A percentile compares a stretch with the other conserved stretches of the same genome.
These are phyloP conservation scores for Mastomys coucha DNA, from an alignment of 2,113 vertebrate genomes.

Conservation along the genomic window DNA sequence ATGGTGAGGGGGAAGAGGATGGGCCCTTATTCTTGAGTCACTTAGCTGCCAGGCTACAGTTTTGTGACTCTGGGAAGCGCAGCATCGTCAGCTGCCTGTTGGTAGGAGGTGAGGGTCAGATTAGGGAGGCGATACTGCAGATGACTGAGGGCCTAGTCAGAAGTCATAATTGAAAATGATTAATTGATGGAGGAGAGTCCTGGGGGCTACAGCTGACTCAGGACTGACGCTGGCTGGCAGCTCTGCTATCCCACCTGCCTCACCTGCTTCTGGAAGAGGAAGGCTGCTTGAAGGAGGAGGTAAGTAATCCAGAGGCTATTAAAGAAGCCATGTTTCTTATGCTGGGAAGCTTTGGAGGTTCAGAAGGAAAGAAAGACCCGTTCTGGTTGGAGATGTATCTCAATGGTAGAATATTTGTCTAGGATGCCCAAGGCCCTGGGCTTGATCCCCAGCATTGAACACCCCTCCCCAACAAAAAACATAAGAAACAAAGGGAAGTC, in stretches of 20 bases:
- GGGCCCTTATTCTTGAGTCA: conserved; percentile 68
- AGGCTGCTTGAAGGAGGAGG: conserved; percentile 6
- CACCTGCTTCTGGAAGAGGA: not conserved
- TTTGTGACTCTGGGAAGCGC: conserved; percentile 5
- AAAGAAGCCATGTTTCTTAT: not conserved
- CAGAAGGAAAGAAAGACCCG: not conserved
- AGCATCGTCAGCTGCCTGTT: not conserved
- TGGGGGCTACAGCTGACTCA: conserved; percentile 67
- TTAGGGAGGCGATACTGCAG: not conserved
- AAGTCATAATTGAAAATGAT: conserved; percentile 60
- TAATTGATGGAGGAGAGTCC: conserved; percentile 57
- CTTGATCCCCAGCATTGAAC: not conserved
- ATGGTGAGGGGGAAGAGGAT: conserved; percentile 66
- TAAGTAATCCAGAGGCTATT: conserved; percentile 56
- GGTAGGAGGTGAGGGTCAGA: not conserved
- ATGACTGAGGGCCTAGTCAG: not conserved
- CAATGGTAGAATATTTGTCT: not conserved
- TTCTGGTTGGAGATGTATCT: not conserved
- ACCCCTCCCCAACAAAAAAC: not conserved
- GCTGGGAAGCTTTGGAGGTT: not conserved
- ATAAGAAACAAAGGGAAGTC: not conserved
- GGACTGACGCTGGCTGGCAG: not conserved
- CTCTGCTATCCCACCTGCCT: not conserved
- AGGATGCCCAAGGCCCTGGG: not conserved
- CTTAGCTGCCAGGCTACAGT: not conserved